phyloP scores from a whole-genome alignment of 2,113 vertebrate species.

The Cyanistes caeruleus region DNA sequence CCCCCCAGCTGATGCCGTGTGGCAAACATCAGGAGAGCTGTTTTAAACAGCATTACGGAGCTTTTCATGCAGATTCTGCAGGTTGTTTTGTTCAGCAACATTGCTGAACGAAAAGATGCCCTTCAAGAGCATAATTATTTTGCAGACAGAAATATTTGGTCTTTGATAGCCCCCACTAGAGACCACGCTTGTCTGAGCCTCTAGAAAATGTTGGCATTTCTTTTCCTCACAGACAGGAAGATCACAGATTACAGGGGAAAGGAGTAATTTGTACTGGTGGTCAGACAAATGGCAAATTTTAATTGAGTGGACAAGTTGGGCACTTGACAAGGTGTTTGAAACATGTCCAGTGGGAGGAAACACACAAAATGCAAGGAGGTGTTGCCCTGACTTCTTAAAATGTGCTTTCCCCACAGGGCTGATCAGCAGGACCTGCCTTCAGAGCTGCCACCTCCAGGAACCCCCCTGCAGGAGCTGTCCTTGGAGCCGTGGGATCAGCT shows the following conservation, averaged over 20 bases:
- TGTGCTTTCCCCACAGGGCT: neutral
- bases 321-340: neutral
- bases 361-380: no score
- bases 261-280: neutral
- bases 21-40: neutral
- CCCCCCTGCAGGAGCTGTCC: neutral
- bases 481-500: fast-evolving
- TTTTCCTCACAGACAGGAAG: neutral
- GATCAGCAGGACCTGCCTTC: neutral
- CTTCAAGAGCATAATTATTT: neutral
- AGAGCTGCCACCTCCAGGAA: neutral
- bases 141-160: neutral
- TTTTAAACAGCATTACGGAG: neutral
- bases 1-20: neutral
- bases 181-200: neutral
- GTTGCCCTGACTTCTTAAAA: neutral
- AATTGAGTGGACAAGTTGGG: neutral
- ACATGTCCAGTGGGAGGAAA: neutral
- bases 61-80: neutral
- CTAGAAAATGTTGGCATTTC: neutral
- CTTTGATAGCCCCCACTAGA: neutral
- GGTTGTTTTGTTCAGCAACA: neutral
- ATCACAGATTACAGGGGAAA: neutral
- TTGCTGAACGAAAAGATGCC: neutral
- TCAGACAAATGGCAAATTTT: neutral